A percentile compares a stretch with the other conserved stretches of the same genome.
phyloP scores from a whole-genome alignment of 2,113 vertebrate genomes.

The Platycercus adscitus region DNA sequence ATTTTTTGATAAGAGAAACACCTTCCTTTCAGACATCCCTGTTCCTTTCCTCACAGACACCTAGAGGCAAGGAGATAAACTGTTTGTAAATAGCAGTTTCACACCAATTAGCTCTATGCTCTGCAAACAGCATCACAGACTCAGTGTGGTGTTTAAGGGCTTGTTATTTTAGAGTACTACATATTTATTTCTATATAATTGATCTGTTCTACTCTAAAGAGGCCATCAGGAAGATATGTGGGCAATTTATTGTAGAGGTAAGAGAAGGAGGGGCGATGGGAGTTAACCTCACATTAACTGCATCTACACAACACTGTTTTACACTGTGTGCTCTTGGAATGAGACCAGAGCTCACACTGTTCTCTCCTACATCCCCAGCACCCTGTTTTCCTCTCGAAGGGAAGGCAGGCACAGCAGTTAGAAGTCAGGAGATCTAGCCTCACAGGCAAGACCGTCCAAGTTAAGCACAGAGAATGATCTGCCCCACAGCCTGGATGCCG shows the following conservation, averaged over 20 bases:
- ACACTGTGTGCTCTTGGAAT: neutral
- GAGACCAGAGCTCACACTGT: neutral
- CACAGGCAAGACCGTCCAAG: neutral
- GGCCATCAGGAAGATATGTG: conserved; percentile 50
- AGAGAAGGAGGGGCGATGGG: conserved; percentile 10
- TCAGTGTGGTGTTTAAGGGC: conserved; percentile 1
- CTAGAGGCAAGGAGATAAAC: conserved; percentile 35
- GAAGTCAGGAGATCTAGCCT: neutral
- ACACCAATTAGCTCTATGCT: conserved; percentile 51
- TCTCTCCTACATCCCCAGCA: neutral
- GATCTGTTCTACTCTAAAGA: conserved; percentile 54
- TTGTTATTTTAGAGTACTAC: conserved; percentile 21
- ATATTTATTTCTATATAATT: conserved; percentile 60
- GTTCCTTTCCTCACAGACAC: neutral
- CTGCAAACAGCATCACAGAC: neutral
- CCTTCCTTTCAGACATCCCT: neutral
- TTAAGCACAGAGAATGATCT: neutral
- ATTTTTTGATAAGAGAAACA: neutral
- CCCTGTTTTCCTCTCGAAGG: neutral
- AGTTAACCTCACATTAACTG: conserved; percentile 36
- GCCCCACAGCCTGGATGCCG: neutral
- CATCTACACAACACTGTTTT: neutral
- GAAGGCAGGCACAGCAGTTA: neutral
- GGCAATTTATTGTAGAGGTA: conserved; percentile 34
- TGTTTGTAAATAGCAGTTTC: conserved; percentile 45